These are phyloP conservation scores for Amia ocellicauda DNA, from an alignment of 2,113 vertebrate species.

Conservation along the genomic window DNA sequence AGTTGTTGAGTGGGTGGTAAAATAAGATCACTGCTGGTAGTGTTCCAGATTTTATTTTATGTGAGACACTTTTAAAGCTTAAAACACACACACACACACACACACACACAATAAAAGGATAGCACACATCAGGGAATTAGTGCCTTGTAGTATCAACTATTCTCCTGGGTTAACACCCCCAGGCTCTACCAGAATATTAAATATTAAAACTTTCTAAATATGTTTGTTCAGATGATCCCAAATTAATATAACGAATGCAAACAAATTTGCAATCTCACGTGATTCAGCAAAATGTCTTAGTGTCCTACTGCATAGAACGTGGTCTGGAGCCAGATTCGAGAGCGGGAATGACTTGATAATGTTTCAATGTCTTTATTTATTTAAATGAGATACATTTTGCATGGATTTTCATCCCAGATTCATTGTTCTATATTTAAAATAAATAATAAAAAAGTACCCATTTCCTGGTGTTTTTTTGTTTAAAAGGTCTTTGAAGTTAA, in stretches of 20 bases:
- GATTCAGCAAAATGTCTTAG: too few relatives aligned
- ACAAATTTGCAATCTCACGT: background rate
- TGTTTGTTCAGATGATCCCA: background rate
- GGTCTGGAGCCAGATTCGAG: too few relatives aligned
- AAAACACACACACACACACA: slow-evolving; percentile 1
- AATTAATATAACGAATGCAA: background rate
- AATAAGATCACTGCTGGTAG: slow-evolving; percentile 12
- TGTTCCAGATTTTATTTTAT: slow-evolving; percentile 21
- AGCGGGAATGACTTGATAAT: slow-evolving; percentile 4
- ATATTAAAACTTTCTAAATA: background rate
- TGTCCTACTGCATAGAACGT: too few relatives aligned
- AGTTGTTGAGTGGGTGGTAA: slow-evolving; percentile 2
- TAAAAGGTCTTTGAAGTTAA: slow-evolving; percentile 32
- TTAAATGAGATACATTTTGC: background rate
- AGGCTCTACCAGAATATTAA: background rate
- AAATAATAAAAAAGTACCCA: slow-evolving; percentile 13
- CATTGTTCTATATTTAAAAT: background rate
- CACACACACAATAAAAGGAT: background rate
- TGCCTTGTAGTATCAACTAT: background rate
- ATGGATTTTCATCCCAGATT: background rate
- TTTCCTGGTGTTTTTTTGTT: slow-evolving; percentile 26
- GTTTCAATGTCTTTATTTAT: slow-evolving; percentile 1
- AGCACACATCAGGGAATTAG: background rate
- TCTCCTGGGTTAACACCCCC: background rate
- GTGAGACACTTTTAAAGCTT: slow-evolving; percentile 14